phyloP scores from a whole-genome alignment of 2,888 invertebrate genomes.

The Drosophila melanosoma region DNA sequence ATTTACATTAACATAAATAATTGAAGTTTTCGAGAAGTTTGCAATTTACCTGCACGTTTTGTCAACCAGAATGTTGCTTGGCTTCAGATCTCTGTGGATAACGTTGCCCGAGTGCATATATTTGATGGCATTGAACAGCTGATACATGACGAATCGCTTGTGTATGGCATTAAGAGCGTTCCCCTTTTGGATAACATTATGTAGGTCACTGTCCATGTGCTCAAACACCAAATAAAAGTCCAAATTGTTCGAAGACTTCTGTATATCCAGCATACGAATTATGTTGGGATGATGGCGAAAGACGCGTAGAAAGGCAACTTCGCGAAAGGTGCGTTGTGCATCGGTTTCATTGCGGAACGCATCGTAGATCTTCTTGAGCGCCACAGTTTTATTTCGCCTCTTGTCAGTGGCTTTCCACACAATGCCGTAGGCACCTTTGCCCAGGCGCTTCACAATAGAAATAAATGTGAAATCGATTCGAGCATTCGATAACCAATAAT shows the following conservation, averaged over 20 bases:
- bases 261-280: slow-evolving; percentile 94
- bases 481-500: slow-evolving; percentile 3
- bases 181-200: slow-evolving; percentile 97
- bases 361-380: slow-evolving; percentile 99
- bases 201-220: slow-evolving; percentile 99
- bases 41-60: slow-evolving; percentile 91
- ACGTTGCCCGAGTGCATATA: slow-evolving; percentile 99
- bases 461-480: background rate
- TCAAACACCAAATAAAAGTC: slow-evolving; percentile 99
- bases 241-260: slow-evolving; percentile 93
- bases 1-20: background rate
- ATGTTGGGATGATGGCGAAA: slow-evolving; percentile 98
- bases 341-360: slow-evolving; percentile 99
- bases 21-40: background rate
- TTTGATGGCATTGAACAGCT: slow-evolving; percentile 96
- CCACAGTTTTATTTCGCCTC: slow-evolving; percentile 94
- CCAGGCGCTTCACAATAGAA: slow-evolving; percentile 86
- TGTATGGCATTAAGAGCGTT: slow-evolving; percentile 97
- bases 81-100: slow-evolving; percentile 97
- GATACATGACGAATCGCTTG: slow-evolving; percentile 98
- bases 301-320: slow-evolving; percentile 97
- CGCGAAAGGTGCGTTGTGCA: slow-evolving; percentile 99
- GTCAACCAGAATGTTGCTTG: slow-evolving; percentile 97
- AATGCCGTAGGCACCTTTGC: slow-evolving; percentile 96
- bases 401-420: slow-evolving; percentile 98